A percentile compares a stretch with the other conserved stretches of the same genome.
These are phyloP conservation scores for Siniperca chuatsi DNA, from an alignment of 2,113 vertebrate genomes.

Conservation along the genomic window DNA sequence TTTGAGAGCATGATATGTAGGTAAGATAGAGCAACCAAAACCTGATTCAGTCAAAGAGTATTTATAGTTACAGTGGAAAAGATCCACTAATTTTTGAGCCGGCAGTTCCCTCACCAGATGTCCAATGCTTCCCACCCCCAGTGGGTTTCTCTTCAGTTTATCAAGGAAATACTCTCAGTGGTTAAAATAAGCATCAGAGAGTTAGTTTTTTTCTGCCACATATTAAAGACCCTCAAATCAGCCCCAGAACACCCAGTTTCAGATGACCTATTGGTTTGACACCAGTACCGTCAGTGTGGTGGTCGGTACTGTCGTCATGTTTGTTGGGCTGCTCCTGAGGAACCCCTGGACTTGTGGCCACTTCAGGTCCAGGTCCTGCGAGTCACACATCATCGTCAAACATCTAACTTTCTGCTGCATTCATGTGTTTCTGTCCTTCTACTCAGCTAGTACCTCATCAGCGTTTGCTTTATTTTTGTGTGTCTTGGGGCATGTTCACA, in stretches of 20 bases:
- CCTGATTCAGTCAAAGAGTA: background rate
- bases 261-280: background rate
- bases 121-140: background rate
- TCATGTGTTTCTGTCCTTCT: background rate
- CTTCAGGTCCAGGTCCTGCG: conserved; percentile 60
- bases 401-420: background rate
- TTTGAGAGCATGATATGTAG: conserved; percentile 5
- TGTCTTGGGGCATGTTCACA: background rate
- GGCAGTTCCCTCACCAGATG: conserved; percentile 9
- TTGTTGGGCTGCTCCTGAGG: conserved; percentile 46
- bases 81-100: background rate
- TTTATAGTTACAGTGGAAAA: background rate
- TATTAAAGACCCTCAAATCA: conserved; percentile 21
- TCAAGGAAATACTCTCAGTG: background rate
- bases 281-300: conserved; percentile 43
- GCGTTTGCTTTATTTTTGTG: background rate
- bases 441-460: background rate
- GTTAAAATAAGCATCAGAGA: background rate
- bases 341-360: conserved; percentile 51
- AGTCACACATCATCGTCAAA: conserved; percentile 69
- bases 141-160: background rate
- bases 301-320: conserved; percentile 36
- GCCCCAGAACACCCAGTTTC: conserved; percentile 36
- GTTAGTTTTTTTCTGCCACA: background rate
- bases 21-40: background rate